phyloP scores from a whole-genome alignment of 2,888 invertebrate genomes.

The Emmelina monodactyla region DNA sequence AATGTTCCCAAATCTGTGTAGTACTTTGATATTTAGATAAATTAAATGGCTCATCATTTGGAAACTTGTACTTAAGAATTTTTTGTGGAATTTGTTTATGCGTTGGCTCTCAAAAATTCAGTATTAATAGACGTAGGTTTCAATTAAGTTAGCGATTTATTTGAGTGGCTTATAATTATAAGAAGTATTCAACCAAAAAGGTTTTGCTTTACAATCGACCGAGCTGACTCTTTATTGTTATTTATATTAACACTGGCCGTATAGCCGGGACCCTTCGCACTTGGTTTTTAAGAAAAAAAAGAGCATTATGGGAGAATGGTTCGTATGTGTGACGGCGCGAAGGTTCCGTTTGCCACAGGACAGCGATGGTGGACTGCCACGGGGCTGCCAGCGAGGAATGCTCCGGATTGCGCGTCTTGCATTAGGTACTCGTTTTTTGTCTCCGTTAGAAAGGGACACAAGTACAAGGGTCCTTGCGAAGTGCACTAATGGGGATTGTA shows the following conservation, averaged over 20 bases:
- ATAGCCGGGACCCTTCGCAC: constrained; percentile 55
- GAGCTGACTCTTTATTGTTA: constrained; percentile 54
- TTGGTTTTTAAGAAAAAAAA: constrained; percentile 36
- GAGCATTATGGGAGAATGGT: constrained; percentile 18
- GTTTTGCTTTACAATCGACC: constrained; percentile 36
- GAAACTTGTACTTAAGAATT: no score
- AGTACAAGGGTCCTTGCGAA: constrained; percentile 42
- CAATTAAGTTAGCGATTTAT: no score
- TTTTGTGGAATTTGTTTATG: no score
- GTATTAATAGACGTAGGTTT: no score
- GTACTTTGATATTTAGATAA: no score
- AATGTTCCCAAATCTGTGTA: constrained; percentile 20
- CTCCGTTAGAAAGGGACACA: constrained; percentile 40
- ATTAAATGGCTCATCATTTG: no score
- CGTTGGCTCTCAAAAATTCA: no score
- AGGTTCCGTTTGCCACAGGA: constrained; percentile 25
- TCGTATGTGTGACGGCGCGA: constrained; percentile 23
- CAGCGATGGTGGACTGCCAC: constrained; percentile 27
- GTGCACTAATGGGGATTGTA: constrained; percentile 57
- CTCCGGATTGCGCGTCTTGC: constrained; percentile 49
- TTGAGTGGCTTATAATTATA: no score
- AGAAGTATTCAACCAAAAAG: constrained; percentile 31
- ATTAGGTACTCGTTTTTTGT: constrained; percentile 61
- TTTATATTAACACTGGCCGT: constrained; percentile 54
- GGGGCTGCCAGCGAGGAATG: constrained; percentile 44